phyloP scores from a whole-genome alignment of 1,140 invertebrate genomes.

The Pemphigus obesinymphae region DNA sequence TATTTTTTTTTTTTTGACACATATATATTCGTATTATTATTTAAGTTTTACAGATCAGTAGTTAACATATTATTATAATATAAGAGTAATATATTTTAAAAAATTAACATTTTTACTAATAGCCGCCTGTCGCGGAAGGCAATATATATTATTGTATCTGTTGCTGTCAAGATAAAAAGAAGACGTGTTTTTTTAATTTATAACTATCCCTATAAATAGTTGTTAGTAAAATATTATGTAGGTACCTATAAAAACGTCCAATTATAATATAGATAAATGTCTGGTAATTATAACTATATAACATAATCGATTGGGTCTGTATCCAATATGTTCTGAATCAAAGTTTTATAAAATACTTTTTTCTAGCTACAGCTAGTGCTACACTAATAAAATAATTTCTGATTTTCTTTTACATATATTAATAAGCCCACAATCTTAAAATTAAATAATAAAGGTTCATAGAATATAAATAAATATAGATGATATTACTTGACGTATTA shows the following conservation, averaged over 20 bases:
- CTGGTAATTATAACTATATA: neutral
- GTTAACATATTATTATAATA: neutral
- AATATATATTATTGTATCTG: too few species aligned
- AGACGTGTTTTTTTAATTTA: neutral
- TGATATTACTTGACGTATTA: too few species aligned
- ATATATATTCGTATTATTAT: neutral
- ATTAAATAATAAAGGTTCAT: too few species aligned
- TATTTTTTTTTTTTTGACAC: neutral
- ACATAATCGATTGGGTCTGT: neutral
- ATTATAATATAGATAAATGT: neutral
- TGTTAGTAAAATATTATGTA: neutral
- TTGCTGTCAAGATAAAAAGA: neutral
- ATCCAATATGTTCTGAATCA: too few species aligned
- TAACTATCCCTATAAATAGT: neutral
- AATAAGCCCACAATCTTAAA: too few species aligned
- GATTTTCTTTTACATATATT: too few species aligned
- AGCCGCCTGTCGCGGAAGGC: neutral
- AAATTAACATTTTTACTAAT: neutral
- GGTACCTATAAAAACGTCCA: neutral
- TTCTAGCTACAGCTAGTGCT: too few species aligned
- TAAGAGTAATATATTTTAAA: neutral
- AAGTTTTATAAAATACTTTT: too few species aligned
- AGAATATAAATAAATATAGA: too few species aligned
- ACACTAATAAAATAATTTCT: too few species aligned
- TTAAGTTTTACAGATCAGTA: neutral